Evolutionary conservation across 2,113 vertebrate species (phyloP), one percentile per base, ranked within the genome.

Genomic region (Scophthalmus maximus): DNA sequence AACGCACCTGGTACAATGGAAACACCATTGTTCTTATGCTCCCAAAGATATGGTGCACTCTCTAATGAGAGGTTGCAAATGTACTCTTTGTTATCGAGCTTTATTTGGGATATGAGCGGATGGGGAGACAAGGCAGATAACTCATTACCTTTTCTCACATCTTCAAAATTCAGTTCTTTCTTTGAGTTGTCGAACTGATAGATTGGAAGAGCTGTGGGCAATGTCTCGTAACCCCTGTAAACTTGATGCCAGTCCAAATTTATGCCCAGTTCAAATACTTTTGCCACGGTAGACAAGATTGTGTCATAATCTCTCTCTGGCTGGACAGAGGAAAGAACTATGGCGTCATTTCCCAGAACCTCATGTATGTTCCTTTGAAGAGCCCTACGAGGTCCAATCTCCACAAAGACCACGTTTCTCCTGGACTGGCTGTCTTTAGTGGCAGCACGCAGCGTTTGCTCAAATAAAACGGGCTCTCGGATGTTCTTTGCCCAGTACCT

Each of bases 401-500:
- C 96, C 47, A 97, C 91, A 91, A 96, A 96, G 8, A 95, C 88
- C 40, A 90, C 6, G 2, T 93, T 94, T 44, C 86, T 90, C 38
- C 38, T 50, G 7, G 74, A 20, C 0, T 25, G 63, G 2, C 30
- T 88, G 11, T 80, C 87, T 67, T 56, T 85, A 32, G 79, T 80
- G 14, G 71, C 88, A 53, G 65, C 79, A 66, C 32, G 68, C 55
- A 97, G 83, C 6, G 94, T 92, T 84, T 88, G 78, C 30, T 93
- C 78, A 82, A 97, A 97, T 76, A 84, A 90, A 85, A 97, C 96
- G 6, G 95, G 92, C 40, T 95, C 84, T 36, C 94, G 75, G 74
- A 94, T 88, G 67, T 97, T 96, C 56, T 38, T 94, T 5, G 90
- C 94, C 96, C 96, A 97, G 71, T 96, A 97, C 29, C 67, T 83